Base-by-base conservation (phyloP, 2,888 invertebrate species). In the Agonopterix heracliana region DNA sequence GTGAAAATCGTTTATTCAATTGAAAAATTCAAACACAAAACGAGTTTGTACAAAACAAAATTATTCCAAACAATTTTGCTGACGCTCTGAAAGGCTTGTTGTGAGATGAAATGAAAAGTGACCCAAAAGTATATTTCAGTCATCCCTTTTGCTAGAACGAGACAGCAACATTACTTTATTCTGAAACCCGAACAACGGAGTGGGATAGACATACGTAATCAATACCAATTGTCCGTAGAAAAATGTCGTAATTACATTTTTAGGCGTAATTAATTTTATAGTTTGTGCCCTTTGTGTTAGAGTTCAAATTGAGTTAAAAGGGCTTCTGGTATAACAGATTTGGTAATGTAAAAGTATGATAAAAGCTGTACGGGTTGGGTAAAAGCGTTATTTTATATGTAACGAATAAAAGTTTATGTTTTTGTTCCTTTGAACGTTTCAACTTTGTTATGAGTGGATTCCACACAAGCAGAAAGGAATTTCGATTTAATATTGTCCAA, bases 81-180 rank as follows among this genome's bases (percentile, higher is more conserved):
- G 51, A 53, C 54, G 12, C 12, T 57, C 51, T 53, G 43, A 42
- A 54, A 55, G 50, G 45, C 47, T 55, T 53, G 54, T 53, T 49
- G 54, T 54, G 45, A 46, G 52, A 49, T 51, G 54, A 60, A 63
- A 60, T 60, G 60, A 61, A 60, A 60, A 60, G 57, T 61, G 60
- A 60, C 55, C 53, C 52, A 53, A 56, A 60, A 58, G 54, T 60
- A 59, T 55, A 55, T 60, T 57, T 54, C 52, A 54, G 50, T 49
- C 52, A 45, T 58, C 57, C 50, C 55, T 54, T 54, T 52, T 45
- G 55, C 46, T n/a, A n/a, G 50, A 56, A 17, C 34, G 52, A 47
- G 59, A 59, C 4, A 44, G 44, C 12, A 48, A 10, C 34, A 41
- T 38, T 40, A 40, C 14, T 12, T 48, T 17, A 34, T 34, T 45